These are phyloP conservation scores for Coleophora flavipennella DNA, from an alignment of 2,888 invertebrate genomes.

Conservation along the genomic window DNA sequence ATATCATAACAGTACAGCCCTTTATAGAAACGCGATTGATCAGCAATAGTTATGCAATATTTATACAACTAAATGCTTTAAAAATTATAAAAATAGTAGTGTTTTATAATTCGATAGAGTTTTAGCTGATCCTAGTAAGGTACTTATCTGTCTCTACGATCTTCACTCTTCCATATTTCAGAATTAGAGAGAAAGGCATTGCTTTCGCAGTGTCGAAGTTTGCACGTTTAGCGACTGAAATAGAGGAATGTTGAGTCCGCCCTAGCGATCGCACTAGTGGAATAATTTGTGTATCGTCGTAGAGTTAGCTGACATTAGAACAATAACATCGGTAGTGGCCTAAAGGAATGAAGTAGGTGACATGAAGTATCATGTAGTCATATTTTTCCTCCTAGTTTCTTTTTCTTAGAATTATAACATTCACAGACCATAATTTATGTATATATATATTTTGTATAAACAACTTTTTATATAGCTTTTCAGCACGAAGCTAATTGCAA, in stretches of 20 bases:
- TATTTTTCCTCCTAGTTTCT: constrained; percentile 3
- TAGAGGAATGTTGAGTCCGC: constrained; percentile 43
- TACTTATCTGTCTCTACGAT: constrained; percentile 44
- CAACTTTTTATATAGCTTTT: constrained; percentile 11
- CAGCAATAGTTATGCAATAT: not conserved
- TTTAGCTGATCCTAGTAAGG: constrained; percentile 38
- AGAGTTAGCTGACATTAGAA: constrained; percentile 18
- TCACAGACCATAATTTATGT: constrained; percentile 18
- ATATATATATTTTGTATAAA: constrained; percentile 15
- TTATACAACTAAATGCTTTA: not conserved
- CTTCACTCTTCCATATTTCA: constrained; percentile 72
- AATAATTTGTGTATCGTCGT: constrained; percentile 46
- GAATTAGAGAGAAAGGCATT: constrained; percentile 38
- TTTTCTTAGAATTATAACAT: constrained; percentile 19
- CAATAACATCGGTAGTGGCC: constrained; percentile 22
- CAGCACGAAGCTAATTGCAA: constrained; percentile 26
- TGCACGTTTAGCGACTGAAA: constrained; percentile 60
- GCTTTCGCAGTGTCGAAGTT: constrained; percentile 26
- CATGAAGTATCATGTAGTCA: constrained; percentile 10
- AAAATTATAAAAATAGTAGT: not conserved
- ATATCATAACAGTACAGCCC: constrained; percentile 11
- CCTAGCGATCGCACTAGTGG: constrained; percentile 52
- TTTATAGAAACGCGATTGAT: constrained; percentile 16
- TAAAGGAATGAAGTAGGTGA: constrained; percentile 44
- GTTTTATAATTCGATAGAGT: constrained; percentile 27